Evolutionary conservation across 1,140 invertebrate genomes (phyloP).

Genomic region (Camponotus vicinus): DNA sequence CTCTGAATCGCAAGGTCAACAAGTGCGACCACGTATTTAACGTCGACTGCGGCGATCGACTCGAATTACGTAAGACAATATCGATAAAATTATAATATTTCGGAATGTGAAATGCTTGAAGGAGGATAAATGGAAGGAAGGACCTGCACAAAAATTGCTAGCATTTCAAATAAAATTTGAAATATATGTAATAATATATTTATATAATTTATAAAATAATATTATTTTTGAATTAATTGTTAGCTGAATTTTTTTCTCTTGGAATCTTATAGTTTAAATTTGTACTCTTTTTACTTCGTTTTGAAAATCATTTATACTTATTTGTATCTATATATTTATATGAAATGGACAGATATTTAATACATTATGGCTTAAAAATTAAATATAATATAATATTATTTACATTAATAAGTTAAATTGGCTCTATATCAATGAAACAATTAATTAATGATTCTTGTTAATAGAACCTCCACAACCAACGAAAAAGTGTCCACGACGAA

Average conservation of each 20-base stretch:
- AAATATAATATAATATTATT: background rate
- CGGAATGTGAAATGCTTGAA: background rate
- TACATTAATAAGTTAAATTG: too few relatives aligned
- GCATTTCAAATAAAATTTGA: background rate
- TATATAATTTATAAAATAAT: background rate
- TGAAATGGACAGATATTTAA: background rate
- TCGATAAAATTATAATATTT: background rate
- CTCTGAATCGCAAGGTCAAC: constrained; percentile 93
- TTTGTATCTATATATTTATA: background rate
- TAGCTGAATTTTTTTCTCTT: background rate
- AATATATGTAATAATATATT: background rate
- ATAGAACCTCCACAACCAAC: constrained; percentile 91
- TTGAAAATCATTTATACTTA: background rate
- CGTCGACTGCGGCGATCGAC: constrained; percentile 94
- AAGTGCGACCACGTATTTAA: constrained; percentile 97
- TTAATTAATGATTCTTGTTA: background rate
- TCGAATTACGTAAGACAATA: constrained; percentile 93
- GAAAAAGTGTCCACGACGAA: constrained; percentile 92
- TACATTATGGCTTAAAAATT: background rate
- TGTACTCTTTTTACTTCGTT: background rate
- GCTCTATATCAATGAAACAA: background rate
- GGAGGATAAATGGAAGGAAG: background rate
- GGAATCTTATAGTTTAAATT: background rate
- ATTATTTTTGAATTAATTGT: background rate
- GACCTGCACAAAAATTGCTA: background rate